A percentile compares a stretch with the other conserved stretches of the same genome.
Conservation (phyloP, 2,797 vertebrate genomes). For the Taeniopygia guttata region DNA sequence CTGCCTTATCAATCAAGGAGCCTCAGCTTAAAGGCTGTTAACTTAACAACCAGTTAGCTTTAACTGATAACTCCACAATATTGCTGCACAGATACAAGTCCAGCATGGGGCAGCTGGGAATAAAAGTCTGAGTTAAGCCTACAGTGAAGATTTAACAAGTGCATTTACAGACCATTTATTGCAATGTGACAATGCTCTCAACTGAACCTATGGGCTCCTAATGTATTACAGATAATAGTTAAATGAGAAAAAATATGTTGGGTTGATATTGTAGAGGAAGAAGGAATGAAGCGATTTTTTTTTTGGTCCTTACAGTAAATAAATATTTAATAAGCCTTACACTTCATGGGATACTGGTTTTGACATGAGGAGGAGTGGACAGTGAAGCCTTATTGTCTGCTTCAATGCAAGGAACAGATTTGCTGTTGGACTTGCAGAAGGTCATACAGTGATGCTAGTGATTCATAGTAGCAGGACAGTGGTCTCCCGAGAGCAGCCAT, state of each 20-base stretch:
- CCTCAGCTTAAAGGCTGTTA: not conserved
- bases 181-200: not conserved
- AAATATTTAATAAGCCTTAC: not conserved
- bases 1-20: not conserved
- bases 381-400: constrained; percentile 24
- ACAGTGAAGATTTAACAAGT: not conserved
- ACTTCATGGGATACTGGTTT: not conserved
- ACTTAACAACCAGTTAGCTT: not conserved
- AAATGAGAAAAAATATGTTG: not conserved
- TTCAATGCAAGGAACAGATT: constrained; percentile 13
- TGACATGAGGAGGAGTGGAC: not conserved
- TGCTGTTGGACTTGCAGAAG: constrained; percentile 8
- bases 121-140: not conserved
- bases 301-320: not conserved
- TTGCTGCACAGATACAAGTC: not conserved
- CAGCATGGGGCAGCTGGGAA: not conserved
- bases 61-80: not conserved
- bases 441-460: constrained; percentile 1
- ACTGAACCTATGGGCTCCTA: not conserved
- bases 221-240: not conserved
- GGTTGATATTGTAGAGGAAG: not conserved
- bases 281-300: not conserved
- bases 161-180: not conserved
- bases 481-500: constrained; percentile 12
- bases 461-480: constrained; percentile 33